Conservation (phyloP, 2,113 vertebrate species). For the Paratilapia polleni region DNA sequence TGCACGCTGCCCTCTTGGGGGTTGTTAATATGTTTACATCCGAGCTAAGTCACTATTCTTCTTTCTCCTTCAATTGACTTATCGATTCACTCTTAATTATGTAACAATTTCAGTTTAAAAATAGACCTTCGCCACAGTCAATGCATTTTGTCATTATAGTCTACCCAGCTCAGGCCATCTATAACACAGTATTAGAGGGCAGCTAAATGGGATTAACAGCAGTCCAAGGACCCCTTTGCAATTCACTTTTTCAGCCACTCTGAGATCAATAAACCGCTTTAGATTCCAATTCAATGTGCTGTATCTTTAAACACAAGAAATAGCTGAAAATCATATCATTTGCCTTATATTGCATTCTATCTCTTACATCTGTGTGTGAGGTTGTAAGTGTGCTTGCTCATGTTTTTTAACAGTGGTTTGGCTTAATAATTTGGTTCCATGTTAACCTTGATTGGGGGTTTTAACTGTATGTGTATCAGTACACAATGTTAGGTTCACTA, state of each 20-base stretch:
- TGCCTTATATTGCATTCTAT: background rate
- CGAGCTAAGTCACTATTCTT: slow-evolving; percentile 15
- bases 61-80: slow-evolving; percentile 64
- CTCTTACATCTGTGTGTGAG: background rate
- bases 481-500: too few relatives aligned
- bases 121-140: slow-evolving; percentile 36
- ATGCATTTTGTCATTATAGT: slow-evolving; percentile 37
- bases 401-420: slow-evolving; percentile 1
- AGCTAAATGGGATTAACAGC: slow-evolving; percentile 58
- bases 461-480: background rate
- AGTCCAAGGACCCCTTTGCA: slow-evolving; percentile 24
- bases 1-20: slow-evolving; percentile 21
- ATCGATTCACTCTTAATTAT: slow-evolving; percentile 74
- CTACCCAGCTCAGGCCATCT: slow-evolving; percentile 5
- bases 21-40: slow-evolving; percentile 57
- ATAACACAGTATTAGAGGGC: slow-evolving; percentile 45
- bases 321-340: background rate
- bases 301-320: background rate
- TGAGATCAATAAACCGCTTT: slow-evolving; percentile 38
- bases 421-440: background rate
- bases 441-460: background rate
- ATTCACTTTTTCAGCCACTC: slow-evolving; percentile 22
- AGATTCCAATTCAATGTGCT: background rate
- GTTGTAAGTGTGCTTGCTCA: background rate
- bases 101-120: slow-evolving; percentile 68